phyloP scores from a whole-genome alignment of 1,140 invertebrate genomes.

The Hyposmocoma kahamanoa region DNA sequence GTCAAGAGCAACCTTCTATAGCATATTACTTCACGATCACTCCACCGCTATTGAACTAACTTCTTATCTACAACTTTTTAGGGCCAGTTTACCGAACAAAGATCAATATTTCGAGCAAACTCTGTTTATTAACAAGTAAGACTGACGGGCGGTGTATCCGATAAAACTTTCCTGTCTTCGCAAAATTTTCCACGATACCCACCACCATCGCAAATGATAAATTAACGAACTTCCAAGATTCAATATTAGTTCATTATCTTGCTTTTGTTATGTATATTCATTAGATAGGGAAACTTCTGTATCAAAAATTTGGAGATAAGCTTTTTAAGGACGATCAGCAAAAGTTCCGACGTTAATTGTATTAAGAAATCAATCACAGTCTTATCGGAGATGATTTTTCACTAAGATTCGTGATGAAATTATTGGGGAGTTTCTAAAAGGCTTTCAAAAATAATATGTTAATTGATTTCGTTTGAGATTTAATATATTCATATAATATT shows the following conservation, averaged over 20 bases:
- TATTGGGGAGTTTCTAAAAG: too few relatives aligned
- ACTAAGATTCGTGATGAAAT: too few relatives aligned
- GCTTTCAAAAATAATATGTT: too few relatives aligned
- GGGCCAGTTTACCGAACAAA: not conserved
- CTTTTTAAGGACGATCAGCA: not conserved
- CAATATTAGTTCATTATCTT: slow-evolving; percentile 41
- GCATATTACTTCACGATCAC: not conserved
- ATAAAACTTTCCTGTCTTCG: slow-evolving; percentile 48
- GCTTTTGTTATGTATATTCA: slow-evolving; percentile 17
- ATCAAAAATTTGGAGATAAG: not conserved
- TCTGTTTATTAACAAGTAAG: slow-evolving; percentile 21
- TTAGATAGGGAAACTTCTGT: not conserved
- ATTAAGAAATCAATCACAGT: not conserved
- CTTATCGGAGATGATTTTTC: not conserved
- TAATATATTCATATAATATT: too few relatives aligned
- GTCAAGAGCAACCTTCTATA: too few relatives aligned
- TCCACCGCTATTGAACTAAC: not conserved
- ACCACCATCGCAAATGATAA: slow-evolving; percentile 49
- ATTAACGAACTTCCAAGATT: slow-evolving; percentile 52
- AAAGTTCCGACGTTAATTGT: not conserved
- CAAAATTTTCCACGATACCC: slow-evolving; percentile 40
- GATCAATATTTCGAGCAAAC: slow-evolving; percentile 11
- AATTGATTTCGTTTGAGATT: too few relatives aligned
- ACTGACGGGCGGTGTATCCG: slow-evolving; percentile 21
- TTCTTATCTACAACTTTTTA: not conserved